Evolutionary conservation across 2,113 vertebrate genomes (phyloP).

Genomic region (Petaurus breviceps): DNA sequence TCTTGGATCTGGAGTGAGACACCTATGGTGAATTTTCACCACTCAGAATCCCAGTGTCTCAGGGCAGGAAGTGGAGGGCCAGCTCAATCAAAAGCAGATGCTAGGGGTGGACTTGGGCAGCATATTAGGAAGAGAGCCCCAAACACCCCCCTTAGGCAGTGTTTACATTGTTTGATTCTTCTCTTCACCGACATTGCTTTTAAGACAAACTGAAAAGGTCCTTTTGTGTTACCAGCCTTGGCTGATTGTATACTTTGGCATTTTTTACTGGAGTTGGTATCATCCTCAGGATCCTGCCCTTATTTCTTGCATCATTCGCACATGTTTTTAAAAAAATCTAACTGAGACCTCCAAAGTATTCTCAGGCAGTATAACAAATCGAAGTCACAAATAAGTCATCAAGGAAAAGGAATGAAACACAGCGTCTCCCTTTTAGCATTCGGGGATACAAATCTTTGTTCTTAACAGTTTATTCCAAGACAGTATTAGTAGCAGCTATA

Average conservation of each 20-base stretch:
- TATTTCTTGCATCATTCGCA: neutral
- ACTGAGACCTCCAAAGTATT: neutral
- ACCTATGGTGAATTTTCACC: too few relatives aligned
- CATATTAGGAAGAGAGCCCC: too few relatives aligned
- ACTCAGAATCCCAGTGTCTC: too few relatives aligned
- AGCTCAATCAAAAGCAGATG: too few relatives aligned
- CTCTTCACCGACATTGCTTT: neutral
- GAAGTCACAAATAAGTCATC: neutral
- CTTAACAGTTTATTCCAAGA: neutral
- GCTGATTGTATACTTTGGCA: neutral
- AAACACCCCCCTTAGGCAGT: neutral
- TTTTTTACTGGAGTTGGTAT: neutral
- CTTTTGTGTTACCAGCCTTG: neutral
- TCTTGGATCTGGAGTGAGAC: too few relatives aligned
- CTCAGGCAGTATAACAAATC: neutral
- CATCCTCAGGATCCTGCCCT: neutral
- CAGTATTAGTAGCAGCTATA: neutral
- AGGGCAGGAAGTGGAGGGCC: too few relatives aligned
- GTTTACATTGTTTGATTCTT: neutral
- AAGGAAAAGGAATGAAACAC: neutral
- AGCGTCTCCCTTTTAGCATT: neutral
- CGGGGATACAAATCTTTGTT: neutral
- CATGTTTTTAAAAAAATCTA: neutral
- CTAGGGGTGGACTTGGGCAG: too few relatives aligned
- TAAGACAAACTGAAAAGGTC: neutral